Base-by-base conservation (phyloP, 2,113 vertebrate species). In the Egretta garzetta region DNA sequence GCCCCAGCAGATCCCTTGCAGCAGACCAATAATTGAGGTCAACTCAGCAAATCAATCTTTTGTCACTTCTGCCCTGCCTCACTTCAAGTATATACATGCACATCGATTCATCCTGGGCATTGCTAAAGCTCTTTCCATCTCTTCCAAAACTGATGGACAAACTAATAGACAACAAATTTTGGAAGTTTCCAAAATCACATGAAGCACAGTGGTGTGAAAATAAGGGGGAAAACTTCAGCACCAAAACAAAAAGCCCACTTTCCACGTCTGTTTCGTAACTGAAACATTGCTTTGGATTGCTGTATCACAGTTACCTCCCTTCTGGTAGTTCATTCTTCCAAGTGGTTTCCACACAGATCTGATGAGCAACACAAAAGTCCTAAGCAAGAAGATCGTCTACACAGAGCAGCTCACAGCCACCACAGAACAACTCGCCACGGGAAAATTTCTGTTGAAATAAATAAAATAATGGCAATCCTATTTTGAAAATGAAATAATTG, bases 401-500 rank as follows among this genome's bases (percentile, higher is more conserved):
- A 59, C 6, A 67, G n/a, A 59, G 53, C 20, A 79, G 27, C 62
- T 80, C 73, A 79, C 33, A 75, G 52, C 60, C 76, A 75, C 60
- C 47, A 39, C 0, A 79, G 49, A 87, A 47, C 56, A 56, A 72
- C n/a, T 47, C 4, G 0, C 24, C 70, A 85, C 73, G 74, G 73
- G 90, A 95, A 96, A 95, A 81, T 49, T 6, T 79, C 14, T 52
- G 49, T 68, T 68, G 60, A 80, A 95, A 85, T 41, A n/a, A 71
- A 88, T 63, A 68, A 68, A 88, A 39, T 15, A 52, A 80, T 7
- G 43, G 7, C 47, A 94, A 49, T 45, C 33, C 35, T 72, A 47
- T 39, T 93, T 91, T 80, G 53, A 91, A 88, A 95, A 88, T 66
- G 0, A 94, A 92, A 88, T 94, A 95, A 94, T 94, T 91, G 71